phyloP scores from a whole-genome alignment of 2,888 invertebrate species.

The Drosophila multiciliata region DNA sequence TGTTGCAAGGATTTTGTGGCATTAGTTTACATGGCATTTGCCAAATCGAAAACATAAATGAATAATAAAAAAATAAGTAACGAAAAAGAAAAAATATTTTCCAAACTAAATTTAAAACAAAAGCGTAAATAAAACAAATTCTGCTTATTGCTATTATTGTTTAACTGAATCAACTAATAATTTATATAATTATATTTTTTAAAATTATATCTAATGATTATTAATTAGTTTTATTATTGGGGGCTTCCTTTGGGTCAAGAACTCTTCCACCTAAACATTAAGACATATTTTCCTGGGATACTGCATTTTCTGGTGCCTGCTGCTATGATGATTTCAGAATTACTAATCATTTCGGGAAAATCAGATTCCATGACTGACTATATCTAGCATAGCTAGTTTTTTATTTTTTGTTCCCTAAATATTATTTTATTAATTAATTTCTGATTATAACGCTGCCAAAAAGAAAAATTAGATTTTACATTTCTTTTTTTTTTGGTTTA shows the following conservation, averaged over 20 bases:
- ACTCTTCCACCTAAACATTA: not conserved
- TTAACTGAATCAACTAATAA: not conserved
- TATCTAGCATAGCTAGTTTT: not conserved
- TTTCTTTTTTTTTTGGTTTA: not conserved
- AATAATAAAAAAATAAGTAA: not conserved
- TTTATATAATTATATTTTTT: not conserved
- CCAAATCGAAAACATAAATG: constrained; percentile 7
- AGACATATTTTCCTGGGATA: not conserved
- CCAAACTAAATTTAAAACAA: not conserved
- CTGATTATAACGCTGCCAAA: not conserved
- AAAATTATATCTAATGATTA: not conserved
- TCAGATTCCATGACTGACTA: not conserved
- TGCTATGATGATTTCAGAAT: not conserved
- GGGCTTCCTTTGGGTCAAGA: not conserved
- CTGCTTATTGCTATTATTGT: not conserved
- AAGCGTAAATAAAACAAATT: not conserved
- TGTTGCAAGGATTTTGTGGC: constrained; percentile 11
- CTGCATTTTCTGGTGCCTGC: not conserved
- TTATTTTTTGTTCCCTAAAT: not conserved
- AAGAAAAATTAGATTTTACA: not conserved
- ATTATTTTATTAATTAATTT: not conserved
- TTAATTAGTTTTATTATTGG: not conserved
- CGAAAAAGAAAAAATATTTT: not conserved
- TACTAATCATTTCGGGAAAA: not conserved
- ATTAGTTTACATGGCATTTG: constrained; percentile 14